Percentiles rank a stretch among this genome's conserved stretches.
Conservation (phyloP, 2,797 vertebrate species). For the Denticeps clupeoides region DNA sequence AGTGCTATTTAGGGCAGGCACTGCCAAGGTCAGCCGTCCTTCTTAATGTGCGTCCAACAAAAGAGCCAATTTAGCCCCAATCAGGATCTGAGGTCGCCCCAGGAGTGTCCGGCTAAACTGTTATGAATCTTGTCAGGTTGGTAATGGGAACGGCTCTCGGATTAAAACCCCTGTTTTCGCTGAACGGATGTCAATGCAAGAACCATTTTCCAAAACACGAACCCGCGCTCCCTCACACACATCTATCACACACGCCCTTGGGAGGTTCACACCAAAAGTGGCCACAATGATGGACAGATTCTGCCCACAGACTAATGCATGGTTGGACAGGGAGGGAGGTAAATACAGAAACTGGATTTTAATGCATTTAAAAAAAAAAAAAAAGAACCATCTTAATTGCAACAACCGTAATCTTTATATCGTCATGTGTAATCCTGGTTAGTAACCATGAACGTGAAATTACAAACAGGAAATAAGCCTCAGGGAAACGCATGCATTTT, state of each 20-base stretch:
- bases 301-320: not conserved
- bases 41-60: conserved; percentile 40
- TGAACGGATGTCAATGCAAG: conserved; percentile 26
- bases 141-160: conserved; percentile 39
- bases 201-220: conserved; percentile 21
- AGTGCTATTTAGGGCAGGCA: conserved; percentile 29
- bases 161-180: conserved; percentile 40
- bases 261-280: conserved; percentile 3
- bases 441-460: too few species aligned
- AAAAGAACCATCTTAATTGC: too few species aligned
- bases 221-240: conserved; percentile 1
- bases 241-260: not conserved
- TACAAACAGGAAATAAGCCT: too few species aligned
- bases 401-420: too few species aligned
- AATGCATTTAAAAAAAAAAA: too few species aligned
- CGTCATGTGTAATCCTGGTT: too few species aligned
- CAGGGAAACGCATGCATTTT: too few species aligned
- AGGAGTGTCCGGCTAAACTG: conserved; percentile 27
- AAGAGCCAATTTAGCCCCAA: conserved; percentile 40
- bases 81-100: conserved; percentile 31
- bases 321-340: not conserved
- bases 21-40: conserved; percentile 37
- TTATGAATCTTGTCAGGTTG: conserved; percentile 39
- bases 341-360: conserved; percentile 2
- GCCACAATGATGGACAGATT: conserved; percentile 2